Conservation (phyloP, 2,888 invertebrate genomes). For the Torymus aiolomorphi region DNA sequence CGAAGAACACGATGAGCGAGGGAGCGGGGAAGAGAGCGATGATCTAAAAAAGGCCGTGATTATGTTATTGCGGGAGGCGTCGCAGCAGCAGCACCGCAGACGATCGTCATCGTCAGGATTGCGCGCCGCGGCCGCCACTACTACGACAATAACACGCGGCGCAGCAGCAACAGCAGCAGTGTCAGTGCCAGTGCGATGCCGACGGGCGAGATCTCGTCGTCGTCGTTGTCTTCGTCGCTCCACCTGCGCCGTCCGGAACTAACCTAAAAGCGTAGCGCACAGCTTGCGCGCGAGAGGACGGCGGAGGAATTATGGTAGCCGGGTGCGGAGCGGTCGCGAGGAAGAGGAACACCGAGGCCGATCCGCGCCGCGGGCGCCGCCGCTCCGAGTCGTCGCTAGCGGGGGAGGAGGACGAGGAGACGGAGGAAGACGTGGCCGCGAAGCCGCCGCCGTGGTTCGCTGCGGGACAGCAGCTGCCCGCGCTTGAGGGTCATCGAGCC, state of each 20-base stretch:
- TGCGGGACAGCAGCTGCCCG: no score
- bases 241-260: conserved; percentile 27
- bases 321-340: conserved; percentile 26
- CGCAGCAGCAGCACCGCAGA: conserved; percentile 38
- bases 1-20: neutral
- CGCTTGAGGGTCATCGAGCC: no score
- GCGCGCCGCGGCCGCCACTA: conserved; percentile 16
- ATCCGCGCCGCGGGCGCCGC: conserved; percentile 2
- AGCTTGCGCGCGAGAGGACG: neutral
- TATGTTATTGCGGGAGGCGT: conserved; percentile 51
- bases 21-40: neutral
- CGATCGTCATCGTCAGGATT: conserved; percentile 17
- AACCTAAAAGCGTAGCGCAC: conserved; percentile 43
- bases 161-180: neutral
- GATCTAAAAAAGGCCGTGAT: conserved; percentile 48
- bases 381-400: conserved; percentile 3
- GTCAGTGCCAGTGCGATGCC: conserved; percentile 23
- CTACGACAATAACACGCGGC: neutral
- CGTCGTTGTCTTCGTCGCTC: neutral
- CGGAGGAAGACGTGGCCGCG: conserved; percentile 18
- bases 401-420: conserved; percentile 38
- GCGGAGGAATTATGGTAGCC: conserved; percentile 38
- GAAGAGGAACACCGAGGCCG: conserved; percentile 31
- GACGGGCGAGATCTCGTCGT: conserved; percentile 34
- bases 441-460: neutral